Base-by-base conservation (phyloP, 2,113 vertebrate genomes). In the Podarcis cretensis region DNA sequence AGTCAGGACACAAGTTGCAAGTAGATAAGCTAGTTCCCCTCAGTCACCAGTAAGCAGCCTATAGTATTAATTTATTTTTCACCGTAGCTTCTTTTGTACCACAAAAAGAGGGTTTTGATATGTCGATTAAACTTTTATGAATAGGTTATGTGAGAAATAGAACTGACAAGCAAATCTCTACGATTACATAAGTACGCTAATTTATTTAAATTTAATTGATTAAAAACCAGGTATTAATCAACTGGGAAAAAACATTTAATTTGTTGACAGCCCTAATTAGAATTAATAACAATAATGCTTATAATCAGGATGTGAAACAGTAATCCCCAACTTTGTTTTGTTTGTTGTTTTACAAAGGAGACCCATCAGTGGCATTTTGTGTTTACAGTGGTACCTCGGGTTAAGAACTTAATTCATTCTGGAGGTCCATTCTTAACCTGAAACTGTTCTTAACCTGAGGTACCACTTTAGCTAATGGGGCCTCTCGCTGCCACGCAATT, bases 221-320 rank as follows among this genome's bases (percentile, higher is more conserved):
- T 87, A 82, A 87, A 85, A 75, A 16, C 57, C 35, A 65, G 69
- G 37, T 74, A 87, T 59, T 82, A 74, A 82, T 82, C 35, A 82
- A 75, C 35, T 86, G 84, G 57, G 35, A 85, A 86, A 76, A 75
- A 54, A 54, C 48, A 21, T 43, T 40, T 85, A 85, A 77, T 77
- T 86, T 66, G 57, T 86, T 86, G 84, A 77, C 74, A 86, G 84
- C 54, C 12, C 35, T 87, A 82, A 88, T 88, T 75, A 82, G 79
- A 75, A 82, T 30, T 82, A 82, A 73, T 32, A 82, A 40, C 14
- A 74, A 81, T 25, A 74, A 63, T 73, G 12, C 74, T 81, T 37
- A 73, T 75, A 88, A 88, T 35, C 32, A 35, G 27, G 35, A 82
- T 27, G 63, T 88, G 65, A 43, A 82, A 65, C 57, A 81, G 57